A percentile compares a stretch with the other conserved stretches of the same genome.
Evolutionary conservation across 2,797 vertebrate genomes (phyloP).

Genomic region (Sebastes jordani): DNA sequence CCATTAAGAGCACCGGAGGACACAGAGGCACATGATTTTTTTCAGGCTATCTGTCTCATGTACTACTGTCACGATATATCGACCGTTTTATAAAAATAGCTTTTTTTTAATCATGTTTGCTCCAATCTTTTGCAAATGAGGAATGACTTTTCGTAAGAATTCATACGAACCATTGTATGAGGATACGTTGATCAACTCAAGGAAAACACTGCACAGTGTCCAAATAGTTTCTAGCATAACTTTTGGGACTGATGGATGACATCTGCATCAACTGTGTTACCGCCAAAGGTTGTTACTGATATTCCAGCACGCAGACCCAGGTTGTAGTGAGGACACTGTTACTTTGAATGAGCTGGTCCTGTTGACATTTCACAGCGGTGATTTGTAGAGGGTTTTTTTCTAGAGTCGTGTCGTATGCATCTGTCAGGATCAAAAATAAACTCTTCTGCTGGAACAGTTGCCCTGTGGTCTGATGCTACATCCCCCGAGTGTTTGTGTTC

Average conservation of each 20-base stretch:
- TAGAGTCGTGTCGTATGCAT: conserved; percentile 22
- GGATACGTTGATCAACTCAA: background rate
- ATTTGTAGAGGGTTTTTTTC: conserved; percentile 2
- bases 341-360: background rate
- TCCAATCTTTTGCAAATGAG: too few relatives aligned
- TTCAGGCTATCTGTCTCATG: too few relatives aligned
- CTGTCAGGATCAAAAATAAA: conserved; percentile 55
- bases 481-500: conserved; percentile 31
- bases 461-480: conserved; percentile 16
- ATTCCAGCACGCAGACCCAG: background rate
- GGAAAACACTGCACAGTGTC: background rate
- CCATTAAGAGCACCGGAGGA: too few relatives aligned
- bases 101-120: too few relatives aligned
- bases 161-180: too few relatives aligned
- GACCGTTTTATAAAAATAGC: too few relatives aligned
- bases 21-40: too few relatives aligned
- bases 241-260: background rate
- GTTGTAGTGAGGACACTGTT: background rate
- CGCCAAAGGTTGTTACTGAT: background rate
- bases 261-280: background rate
- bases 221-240: background rate
- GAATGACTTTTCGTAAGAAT: too few relatives aligned
- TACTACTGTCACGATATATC: too few relatives aligned
- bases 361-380: background rate
- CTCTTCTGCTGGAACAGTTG: conserved; percentile 12